Conservation (phyloP, 2,888 invertebrate species). For the Ophraella communa region DNA sequence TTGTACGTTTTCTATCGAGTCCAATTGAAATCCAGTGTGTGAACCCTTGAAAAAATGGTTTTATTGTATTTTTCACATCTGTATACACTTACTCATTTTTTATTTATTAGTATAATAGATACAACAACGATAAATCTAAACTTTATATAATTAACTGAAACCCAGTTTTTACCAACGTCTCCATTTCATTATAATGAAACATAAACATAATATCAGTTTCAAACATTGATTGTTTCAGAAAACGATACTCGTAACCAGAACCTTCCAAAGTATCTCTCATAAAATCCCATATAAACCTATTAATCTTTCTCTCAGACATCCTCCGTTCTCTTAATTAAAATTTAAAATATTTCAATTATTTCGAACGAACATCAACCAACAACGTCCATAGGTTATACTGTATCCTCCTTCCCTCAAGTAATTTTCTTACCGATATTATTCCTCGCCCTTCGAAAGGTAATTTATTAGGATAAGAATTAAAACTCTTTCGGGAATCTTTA, state of each 20-base stretch:
- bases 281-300: slow-evolving; percentile 14
- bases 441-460: slow-evolving; percentile 13
- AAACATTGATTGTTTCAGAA: background rate
- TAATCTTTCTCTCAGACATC: slow-evolving; percentile 10
- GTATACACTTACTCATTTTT: too few species aligned
- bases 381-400: slow-evolving; percentile 19
- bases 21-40: too few species aligned
- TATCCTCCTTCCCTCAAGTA: slow-evolving; percentile 22
- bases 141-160: background rate
- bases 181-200: background rate
- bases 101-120: too few species aligned
- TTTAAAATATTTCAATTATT: slow-evolving; percentile 27
- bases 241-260: slow-evolving; percentile 3
- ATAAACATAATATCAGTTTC: background rate
- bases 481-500: slow-evolving; percentile 31
- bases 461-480: slow-evolving; percentile 28
- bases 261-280: slow-evolving; percentile 5
- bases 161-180: background rate
- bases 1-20: too few species aligned
- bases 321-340: slow-evolving; percentile 24
- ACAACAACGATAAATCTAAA: background rate
- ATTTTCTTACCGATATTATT: slow-evolving; percentile 12
- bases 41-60: too few species aligned
- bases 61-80: too few species aligned
- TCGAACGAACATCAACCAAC: slow-evolving; percentile 17